phyloP scores from a whole-genome alignment of 2,113 vertebrate genomes.

The Nycticebus coucang region DNA sequence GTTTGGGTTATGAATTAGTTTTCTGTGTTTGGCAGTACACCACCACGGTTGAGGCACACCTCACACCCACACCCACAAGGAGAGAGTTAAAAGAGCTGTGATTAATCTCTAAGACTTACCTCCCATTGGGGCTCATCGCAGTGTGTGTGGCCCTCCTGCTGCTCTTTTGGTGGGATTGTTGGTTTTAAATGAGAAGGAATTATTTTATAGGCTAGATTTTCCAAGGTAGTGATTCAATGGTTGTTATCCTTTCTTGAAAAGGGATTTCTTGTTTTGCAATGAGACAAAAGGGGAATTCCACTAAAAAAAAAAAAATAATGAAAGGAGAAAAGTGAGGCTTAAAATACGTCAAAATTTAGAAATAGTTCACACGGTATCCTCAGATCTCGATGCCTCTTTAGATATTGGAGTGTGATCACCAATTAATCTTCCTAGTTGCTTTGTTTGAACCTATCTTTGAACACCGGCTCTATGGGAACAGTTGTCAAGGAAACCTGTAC shows the following conservation, averaged over 20 bases:
- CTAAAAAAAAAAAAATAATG: not conserved
- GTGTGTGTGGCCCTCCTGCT: not conserved
- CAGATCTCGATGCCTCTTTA: not conserved
- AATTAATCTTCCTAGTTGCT: constrained; percentile 4
- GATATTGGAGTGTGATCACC: not conserved
- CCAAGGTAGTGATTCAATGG: constrained; percentile 7
- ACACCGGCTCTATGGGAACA: not conserved
- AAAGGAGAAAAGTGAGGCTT: not conserved
- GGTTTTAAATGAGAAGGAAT: constrained; percentile 53
- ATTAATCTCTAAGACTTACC: not conserved
- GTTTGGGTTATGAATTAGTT: not conserved
- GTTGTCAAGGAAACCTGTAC: constrained; percentile 72
- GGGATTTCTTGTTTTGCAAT: constrained; percentile 53
- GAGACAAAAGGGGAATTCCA: constrained; percentile 44
- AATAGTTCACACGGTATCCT: not conserved
- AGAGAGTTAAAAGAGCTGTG: not conserved
- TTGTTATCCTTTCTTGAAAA: not conserved
- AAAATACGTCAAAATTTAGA: not conserved
- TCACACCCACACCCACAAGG: not conserved
- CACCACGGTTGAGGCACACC: not conserved
- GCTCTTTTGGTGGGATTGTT: not conserved
- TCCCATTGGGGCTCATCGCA: not conserved
- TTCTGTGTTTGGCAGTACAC: not conserved
- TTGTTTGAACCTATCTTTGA: constrained; percentile 46
- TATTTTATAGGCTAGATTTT: constrained; percentile 9